A percentile compares a stretch with the other conserved stretches of the same genome.
phyloP scores from a whole-genome alignment of 2,113 vertebrate genomes.

The Paramisgurnus dabryanus region DNA sequence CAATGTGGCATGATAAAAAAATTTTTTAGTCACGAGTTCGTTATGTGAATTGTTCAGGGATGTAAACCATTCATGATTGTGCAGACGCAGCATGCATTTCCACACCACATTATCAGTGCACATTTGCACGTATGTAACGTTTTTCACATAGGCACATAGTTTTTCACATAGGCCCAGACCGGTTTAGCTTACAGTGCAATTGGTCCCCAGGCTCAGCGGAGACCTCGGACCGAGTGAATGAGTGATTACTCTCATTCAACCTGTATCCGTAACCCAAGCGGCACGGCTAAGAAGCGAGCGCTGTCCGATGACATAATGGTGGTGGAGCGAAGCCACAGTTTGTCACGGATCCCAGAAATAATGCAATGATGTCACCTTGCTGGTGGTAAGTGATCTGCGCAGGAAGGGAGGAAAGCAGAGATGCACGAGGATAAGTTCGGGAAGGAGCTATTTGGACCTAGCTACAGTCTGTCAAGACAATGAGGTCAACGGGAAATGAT shows the following conservation, averaged over 20 bases:
- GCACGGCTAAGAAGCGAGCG: conserved; percentile 35
- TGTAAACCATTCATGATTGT: too few species aligned
- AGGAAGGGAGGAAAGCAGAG: conserved; percentile 37
- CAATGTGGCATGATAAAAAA: too few species aligned
- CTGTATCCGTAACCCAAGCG: conserved; percentile 50
- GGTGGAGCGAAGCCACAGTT: conserved; percentile 59
- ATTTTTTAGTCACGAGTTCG: too few species aligned
- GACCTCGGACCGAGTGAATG: conserved; percentile 38
- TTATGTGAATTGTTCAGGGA: too few species aligned
- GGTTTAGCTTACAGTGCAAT: conserved; percentile 21
- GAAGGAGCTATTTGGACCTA: conserved; percentile 43
- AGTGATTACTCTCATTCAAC: conserved; percentile 49
- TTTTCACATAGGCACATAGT: too few species aligned
- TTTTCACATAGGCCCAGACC: too few species aligned
- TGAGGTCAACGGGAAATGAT: conserved; percentile 32
- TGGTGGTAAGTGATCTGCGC: conserved; percentile 70
- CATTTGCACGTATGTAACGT: too few species aligned
- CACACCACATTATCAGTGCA: too few species aligned
- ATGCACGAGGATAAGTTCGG: conserved; percentile 37
- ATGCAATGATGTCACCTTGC: conserved; percentile 73
- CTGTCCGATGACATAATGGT: conserved; percentile 71
- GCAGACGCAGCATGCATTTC: too few species aligned
- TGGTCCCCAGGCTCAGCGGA: conserved; percentile 19
- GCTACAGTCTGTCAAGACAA: conserved; percentile 41
- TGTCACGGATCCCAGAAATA: conserved; percentile 74